Evolutionary conservation across 92 coral and sea anemone species (phyloP), one percentile per base, ranked within the genome.

Genomic region (Siderastrea siderea): DNA sequence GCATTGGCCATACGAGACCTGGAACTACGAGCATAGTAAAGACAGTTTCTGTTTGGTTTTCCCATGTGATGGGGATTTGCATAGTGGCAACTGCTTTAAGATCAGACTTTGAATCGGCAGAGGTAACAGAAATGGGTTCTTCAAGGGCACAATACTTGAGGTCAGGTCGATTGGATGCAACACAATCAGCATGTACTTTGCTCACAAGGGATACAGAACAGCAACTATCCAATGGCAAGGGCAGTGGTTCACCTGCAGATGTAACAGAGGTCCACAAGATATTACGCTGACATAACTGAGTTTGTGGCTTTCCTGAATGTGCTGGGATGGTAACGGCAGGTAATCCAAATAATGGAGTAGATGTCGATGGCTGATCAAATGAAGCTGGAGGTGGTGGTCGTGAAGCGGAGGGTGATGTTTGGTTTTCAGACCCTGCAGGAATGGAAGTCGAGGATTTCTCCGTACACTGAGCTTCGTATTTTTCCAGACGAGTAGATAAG

Each of bases 121-220:
- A 88, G 6, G 55, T 71, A 16, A 88, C 88, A 49, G 88, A 71
- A 49, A 89, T 77, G 26, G 85, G 89, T 15, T 75, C 62, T 47
- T 76, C 62, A 2, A 89, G 89, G 52, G 74, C 38, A 58, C 72
- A 63, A 57, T 62, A 82, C 79, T 89, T 75, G 59, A 89, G 78
- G 16, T 83, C 61, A 8, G 88, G 52, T 7, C 85, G 67, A 50
- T 76, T 82, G 10, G 92, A 83, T 44, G 84, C 88, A 10, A 83
- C 59, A 17, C 63, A 57, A 70, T 71, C 89, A 54, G 92, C 92
- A 76, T 89, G 89, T 11, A 53, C 15, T 68, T 84, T 63, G 72
- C 92, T 83, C 67, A 89, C 89, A 19, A 90, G 90, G 47, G 90
- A 90, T 48, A 84, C 89, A n/a, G 92, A 89, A 60, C 92, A 89